Evolutionary conservation across 2,113 vertebrate species (phyloP), one percentile per base, ranked within the genome.

Genomic region (Protomyctophum bolini): DNA sequence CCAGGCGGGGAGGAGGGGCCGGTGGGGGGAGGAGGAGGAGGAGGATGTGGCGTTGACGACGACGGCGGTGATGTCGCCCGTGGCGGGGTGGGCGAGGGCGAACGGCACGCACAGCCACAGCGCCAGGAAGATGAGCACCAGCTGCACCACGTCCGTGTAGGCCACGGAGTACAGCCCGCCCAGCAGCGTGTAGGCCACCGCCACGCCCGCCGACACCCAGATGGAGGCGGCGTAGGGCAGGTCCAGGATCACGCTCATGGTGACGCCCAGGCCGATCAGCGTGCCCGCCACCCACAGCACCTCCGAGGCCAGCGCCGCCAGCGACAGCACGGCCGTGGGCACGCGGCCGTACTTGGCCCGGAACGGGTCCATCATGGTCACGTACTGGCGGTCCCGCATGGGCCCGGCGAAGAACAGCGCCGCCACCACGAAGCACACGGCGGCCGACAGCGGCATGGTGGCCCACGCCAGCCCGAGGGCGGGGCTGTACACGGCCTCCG

Each of bases 281-380:
- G 91, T 87, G 60, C 89, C 75, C 45, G 93, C 88, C 83, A 92
- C 88, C 90, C 91, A 93, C 67, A 92, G 77, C 48, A 93, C 3
- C 46, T 94, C 92, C 54, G 12, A 1, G 0, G 49, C 0, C 7
- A 79, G 15, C 5, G 65, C 12, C 10, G 4, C 6, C 10, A 62
- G 3, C 10, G 47, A 8, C 15, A 66, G 61, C 10, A 41, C 29
- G 3, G 46, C 51, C 15, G 72, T 15, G 14, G 66, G 0, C 14
- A 9, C 60, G 45, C 72, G 68, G 52, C 80, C 80, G 48, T 79
- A 83, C 60, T 79, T 79, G 8, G 46, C 3, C 7, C 47, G 29
- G 52, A 83, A 75, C 8, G 12, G 72, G 12, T 79, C 80, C 60
- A 83, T 2, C 65, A 83, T 69, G 0, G 80, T 83, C n/a, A 79